phyloP scores from a whole-genome alignment of 1,140 invertebrate species.

The Zelostemma sp. region DNA sequence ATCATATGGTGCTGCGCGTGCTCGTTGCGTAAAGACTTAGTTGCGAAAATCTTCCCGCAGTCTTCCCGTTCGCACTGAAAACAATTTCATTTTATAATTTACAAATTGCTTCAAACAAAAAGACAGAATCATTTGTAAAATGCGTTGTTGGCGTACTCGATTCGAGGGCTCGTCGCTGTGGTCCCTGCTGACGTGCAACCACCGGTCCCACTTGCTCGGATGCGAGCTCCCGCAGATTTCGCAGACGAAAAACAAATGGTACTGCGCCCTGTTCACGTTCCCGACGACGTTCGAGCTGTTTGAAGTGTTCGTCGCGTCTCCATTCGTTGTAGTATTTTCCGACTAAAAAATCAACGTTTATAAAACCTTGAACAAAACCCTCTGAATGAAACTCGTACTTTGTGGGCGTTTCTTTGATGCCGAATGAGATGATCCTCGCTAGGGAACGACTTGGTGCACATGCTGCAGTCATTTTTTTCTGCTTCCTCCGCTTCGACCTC shows the following conservation, averaged over 20 bases:
- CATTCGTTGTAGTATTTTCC: conserved; percentile 43
- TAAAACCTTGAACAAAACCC: too few species aligned
- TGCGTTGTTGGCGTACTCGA: conserved; percentile 43
- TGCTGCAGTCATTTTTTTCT: conserved; percentile 65
- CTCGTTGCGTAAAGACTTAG: conserved; percentile 66
- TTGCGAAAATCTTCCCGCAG: conserved; percentile 71
- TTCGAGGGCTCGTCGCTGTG: conserved; percentile 65
- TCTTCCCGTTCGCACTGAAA: conserved; percentile 63
- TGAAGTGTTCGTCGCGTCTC: conserved; percentile 44
- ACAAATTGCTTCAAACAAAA: too few species aligned
- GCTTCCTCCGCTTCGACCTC: conserved; percentile 62
- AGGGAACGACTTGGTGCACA: conserved; percentile 70
- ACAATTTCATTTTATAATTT: background rate
- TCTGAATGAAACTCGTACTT: too few species aligned
- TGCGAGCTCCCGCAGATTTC: conserved; percentile 71
- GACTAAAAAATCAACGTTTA: conserved; percentile 34
- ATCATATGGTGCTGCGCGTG: conserved; percentile 68
- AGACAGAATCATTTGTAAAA: too few species aligned
- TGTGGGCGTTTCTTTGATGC: conserved; percentile 69
- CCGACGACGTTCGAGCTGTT: conserved; percentile 50
- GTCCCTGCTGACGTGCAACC: conserved; percentile 68
- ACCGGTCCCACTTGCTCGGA: conserved; percentile 71
- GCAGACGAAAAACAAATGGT: conserved; percentile 70
- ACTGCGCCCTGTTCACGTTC: conserved; percentile 62
- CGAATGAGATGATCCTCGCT: conserved; percentile 69